phyloP scores from a whole-genome alignment of 2,888 invertebrate genomes.

The Pelosia muscerda region DNA sequence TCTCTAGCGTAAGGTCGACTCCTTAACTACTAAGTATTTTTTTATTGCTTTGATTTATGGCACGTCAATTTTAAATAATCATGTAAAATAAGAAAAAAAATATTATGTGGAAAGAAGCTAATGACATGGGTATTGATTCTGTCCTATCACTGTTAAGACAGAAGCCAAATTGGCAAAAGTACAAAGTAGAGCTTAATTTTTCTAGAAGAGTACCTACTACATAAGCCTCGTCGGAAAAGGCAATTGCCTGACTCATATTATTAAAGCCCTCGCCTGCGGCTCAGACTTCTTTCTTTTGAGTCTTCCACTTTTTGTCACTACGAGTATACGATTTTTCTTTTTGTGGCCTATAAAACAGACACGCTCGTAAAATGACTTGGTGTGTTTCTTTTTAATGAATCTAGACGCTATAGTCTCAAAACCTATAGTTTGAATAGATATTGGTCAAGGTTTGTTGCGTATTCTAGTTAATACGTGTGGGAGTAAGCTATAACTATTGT shows the following conservation, averaged over 20 bases:
- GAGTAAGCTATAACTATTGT: slow-evolving; percentile 38
- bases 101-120: neutral
- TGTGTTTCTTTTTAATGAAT: slow-evolving; percentile 44
- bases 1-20: too few relatives aligned
- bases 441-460: slow-evolving; percentile 54
- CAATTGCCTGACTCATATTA: neutral
- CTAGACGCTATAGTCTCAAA: slow-evolving; percentile 53
- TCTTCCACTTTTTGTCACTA: neutral
- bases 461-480: slow-evolving; percentile 34
- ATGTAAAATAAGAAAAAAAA: too few relatives aligned
- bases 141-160: neutral
- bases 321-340: too few relatives aligned
- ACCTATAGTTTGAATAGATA: slow-evolving; percentile 53
- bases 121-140: neutral
- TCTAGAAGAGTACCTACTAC: neutral
- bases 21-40: too few relatives aligned
- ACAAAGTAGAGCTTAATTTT: neutral
- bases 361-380: slow-evolving; percentile 18
- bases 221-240: neutral
- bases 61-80: too few relatives aligned
- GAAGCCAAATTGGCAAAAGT: neutral
- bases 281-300: neutral
- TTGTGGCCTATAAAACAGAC: neutral
- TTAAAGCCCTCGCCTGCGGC: neutral
- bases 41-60: too few relatives aligned